phyloP scores from a whole-genome alignment of 2,113 vertebrate species.

The Mungos mungo region DNA sequence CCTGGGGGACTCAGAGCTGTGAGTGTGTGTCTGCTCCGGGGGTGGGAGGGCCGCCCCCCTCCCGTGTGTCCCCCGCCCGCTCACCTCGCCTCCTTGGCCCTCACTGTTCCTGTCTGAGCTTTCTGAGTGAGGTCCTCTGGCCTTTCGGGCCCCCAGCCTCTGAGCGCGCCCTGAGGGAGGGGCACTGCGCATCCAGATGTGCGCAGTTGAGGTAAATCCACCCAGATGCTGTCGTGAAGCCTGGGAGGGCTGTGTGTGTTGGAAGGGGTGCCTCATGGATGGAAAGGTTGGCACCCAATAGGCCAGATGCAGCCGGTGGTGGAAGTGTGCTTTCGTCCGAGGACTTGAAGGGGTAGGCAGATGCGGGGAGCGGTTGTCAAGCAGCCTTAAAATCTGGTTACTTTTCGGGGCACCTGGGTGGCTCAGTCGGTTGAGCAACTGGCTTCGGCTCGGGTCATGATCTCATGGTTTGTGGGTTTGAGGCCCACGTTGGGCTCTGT shows the following conservation, averaged over 20 bases:
- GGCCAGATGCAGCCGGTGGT: neutral
- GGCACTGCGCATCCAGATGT: neutral
- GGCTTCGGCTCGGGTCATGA: no score
- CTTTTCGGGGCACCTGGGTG: no score
- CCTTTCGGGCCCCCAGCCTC: neutral
- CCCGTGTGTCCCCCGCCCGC: neutral
- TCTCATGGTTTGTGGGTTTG: no score
- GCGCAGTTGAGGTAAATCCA: neutral
- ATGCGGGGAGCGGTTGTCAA: neutral
- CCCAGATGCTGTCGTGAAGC: fast-evolving
- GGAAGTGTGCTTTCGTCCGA: neutral
- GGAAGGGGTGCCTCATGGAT: neutral
- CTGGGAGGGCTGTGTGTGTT: neutral
- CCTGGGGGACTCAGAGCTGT: conserved; percentile 97
- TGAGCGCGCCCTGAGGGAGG: neutral
- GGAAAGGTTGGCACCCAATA: neutral
- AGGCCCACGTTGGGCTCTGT: no score
- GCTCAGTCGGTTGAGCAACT: no score
- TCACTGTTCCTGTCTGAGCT: neutral
- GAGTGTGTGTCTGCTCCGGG: conserved; percentile 76
- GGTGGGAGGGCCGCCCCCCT: neutral
- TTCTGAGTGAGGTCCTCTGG: neutral
- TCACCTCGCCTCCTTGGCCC: neutral
- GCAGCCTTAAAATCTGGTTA: neutral
- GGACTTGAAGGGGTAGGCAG: neutral